Conservation (phyloP, 2,113 vertebrate genomes). For the Antechinus stuartii region DNA sequence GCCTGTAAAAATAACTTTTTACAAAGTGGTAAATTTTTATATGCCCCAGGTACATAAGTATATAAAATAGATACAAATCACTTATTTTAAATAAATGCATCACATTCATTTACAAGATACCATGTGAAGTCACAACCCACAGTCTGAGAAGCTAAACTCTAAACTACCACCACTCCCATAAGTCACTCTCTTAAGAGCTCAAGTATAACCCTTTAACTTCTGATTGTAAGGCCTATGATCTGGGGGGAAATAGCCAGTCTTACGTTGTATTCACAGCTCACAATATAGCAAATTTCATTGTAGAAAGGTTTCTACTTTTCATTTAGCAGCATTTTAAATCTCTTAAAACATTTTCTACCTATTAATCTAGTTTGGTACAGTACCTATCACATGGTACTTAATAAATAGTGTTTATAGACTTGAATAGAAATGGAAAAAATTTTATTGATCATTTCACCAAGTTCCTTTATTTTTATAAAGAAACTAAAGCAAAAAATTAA, state of each 20-base stretch:
- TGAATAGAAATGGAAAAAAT: not conserved
- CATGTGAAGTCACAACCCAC: no score
- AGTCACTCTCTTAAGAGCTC: constrained; percentile 10
- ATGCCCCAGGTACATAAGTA: no score
- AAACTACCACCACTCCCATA: not conserved
- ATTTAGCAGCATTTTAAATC: not conserved
- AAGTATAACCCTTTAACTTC: not conserved
- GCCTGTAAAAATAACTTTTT: no score
- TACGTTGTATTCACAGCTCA: not conserved
- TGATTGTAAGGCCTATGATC: not conserved
- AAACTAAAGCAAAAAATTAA: not conserved
- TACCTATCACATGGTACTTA: not conserved
- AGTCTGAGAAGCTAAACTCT: not conserved
- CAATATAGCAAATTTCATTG: not conserved
- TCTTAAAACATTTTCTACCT: constrained; percentile 9
- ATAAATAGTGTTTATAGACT: not conserved
- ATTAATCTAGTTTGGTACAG: not conserved
- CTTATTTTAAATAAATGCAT: no score
- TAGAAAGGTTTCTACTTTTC: not conserved
- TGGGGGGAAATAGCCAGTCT: not conserved
- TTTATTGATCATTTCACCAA: not conserved
- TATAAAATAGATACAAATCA: no score
- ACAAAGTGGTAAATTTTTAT: no score
- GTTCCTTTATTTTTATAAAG: not conserved
- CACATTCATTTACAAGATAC: no score